A percentile compares a stretch with the other conserved stretches of the same genome.
Evolutionary conservation across 2,113 vertebrate species (phyloP).

Genomic region (Polypterus senegalus): DNA sequence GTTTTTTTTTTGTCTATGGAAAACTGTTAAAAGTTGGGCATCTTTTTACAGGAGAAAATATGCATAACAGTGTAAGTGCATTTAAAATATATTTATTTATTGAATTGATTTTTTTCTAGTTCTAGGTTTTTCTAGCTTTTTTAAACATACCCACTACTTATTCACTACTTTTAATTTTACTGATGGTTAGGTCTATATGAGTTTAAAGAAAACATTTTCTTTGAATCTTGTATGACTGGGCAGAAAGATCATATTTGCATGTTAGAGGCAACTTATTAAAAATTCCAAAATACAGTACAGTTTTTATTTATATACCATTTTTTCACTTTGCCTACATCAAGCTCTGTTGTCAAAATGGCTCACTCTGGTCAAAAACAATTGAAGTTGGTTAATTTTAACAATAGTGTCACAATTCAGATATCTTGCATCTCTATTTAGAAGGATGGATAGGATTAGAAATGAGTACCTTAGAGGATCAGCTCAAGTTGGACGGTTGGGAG

Average conservation of each 20-base stretch:
- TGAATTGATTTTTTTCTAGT: no score
- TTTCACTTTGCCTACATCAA: background rate
- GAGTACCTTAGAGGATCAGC: no score
- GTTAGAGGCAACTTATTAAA: background rate
- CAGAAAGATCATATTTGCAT: constrained; percentile 3
- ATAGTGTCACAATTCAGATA: background rate
- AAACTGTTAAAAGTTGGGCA: no score
- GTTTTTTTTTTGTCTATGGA: no score
- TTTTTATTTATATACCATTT: background rate
- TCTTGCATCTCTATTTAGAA: background rate
- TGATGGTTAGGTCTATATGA: constrained; percentile 4
- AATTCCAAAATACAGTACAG: background rate
- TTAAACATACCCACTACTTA: background rate
- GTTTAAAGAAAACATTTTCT: constrained; percentile 3
- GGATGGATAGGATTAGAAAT: no score
- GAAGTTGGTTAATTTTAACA: background rate
- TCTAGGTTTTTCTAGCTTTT: background rate
- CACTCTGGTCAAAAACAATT: background rate
- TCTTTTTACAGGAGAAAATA: no score
- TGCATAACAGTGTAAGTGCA: no score
- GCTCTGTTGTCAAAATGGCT: background rate
- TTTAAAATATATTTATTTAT: no score
- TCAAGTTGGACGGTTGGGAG: no score
- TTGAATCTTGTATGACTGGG: background rate
- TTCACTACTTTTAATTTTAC: constrained; percentile 9